These are phyloP conservation scores for Busseola fusca DNA, from an alignment of 2,888 invertebrate species.

Conservation along the genomic window DNA sequence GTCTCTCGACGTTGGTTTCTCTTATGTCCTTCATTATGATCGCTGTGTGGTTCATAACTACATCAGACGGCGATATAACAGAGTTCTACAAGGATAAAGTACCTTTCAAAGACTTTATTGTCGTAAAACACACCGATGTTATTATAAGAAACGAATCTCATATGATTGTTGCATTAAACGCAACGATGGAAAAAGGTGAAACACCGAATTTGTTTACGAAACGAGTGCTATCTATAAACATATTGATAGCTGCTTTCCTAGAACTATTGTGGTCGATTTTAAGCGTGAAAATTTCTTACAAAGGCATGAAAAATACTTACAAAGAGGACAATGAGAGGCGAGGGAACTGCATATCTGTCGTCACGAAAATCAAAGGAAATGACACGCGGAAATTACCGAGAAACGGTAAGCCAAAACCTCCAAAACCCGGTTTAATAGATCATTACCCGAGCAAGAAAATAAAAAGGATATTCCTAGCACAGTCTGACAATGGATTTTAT, in stretches of 20 bases:
- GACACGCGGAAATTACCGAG: conserved; percentile 79
- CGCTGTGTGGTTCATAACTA: conserved; percentile 81
- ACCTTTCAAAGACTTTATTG: conserved; percentile 78
- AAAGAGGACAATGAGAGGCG: conserved; percentile 87
- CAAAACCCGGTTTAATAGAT: conserved; percentile 88
- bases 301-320: conserved; percentile 90
- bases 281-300: conserved; percentile 89
- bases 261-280: conserved; percentile 90
- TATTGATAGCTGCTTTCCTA: conserved; percentile 88
- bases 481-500: conserved; percentile 82
- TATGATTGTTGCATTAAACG: conserved; percentile 76
- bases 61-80: conserved; percentile 76
- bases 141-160: conserved; percentile 80
- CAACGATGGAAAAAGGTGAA: conserved; percentile 65
- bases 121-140: conserved; percentile 79
- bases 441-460: conserved; percentile 88
- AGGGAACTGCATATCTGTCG: conserved; percentile 87
- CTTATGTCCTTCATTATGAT: conserved; percentile 81
- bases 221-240: conserved; percentile 88
- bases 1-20: conserved; percentile 87
- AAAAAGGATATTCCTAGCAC: conserved; percentile 85
- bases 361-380: conserved; percentile 88
- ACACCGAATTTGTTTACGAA: conserved; percentile 78
- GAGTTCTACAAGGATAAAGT: conserved; percentile 83
- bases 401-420: conserved; percentile 79